Evolutionary conservation across 92 coral and sea anemone genomes (phyloP).

Genomic region (Chrysogorgia sp.): DNA sequence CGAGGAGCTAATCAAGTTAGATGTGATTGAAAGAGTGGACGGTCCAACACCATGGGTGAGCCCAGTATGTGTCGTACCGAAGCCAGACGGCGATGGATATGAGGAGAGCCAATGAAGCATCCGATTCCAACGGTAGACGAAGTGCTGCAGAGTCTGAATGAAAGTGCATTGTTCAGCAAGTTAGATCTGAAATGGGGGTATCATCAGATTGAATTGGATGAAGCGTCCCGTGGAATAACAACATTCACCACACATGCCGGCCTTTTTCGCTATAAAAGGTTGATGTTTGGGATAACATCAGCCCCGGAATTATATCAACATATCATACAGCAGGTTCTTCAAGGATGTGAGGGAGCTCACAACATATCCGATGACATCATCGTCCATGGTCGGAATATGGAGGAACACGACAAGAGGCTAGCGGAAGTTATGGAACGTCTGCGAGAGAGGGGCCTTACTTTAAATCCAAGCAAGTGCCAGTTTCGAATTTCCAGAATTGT

Average conservation of each 20-base stretch:
- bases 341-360: too few species aligned
- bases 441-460: too few species aligned
- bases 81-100: slow-evolving; percentile 52
- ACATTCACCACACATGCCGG: slow-evolving; percentile 44
- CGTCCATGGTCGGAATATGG: too few species aligned
- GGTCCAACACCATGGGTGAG: slow-evolving; percentile 43
- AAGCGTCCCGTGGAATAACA: slow-evolving; percentile 40
- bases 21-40: slow-evolving; percentile 33
- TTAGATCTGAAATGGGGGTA: slow-evolving; percentile 61
- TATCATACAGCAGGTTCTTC: too few species aligned
- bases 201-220: slow-evolving; percentile 61
- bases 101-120: slow-evolving; percentile 44
- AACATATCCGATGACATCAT: too few species aligned
- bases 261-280: too few species aligned
- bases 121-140: slow-evolving; percentile 61
- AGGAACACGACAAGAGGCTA: too few species aligned
- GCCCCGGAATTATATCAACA: too few species aligned
- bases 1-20: slow-evolving; percentile 24
- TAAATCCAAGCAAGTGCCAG: too few species aligned
- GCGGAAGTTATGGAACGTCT: too few species aligned
- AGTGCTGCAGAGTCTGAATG: slow-evolving; percentile 46
- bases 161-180: slow-evolving; percentile 49
- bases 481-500: too few species aligned
- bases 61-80: slow-evolving; percentile 50
- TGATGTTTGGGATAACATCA: too few species aligned